phyloP scores from a whole-genome alignment of 2,888 invertebrate species.

The Drosophila prolongata region DNA sequence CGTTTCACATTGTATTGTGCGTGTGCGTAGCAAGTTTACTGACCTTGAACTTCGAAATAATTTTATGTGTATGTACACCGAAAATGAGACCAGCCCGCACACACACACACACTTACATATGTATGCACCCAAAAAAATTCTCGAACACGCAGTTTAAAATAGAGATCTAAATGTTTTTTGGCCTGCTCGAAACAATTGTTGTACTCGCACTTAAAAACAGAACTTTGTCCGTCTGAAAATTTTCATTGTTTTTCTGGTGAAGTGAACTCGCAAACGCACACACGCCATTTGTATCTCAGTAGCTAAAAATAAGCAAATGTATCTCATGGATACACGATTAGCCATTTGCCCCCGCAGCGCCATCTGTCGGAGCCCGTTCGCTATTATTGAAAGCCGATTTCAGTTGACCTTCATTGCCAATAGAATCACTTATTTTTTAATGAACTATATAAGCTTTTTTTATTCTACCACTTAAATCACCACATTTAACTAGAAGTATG shows the following conservation, averaged over 20 bases:
- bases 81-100: conserved; percentile 46
- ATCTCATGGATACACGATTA: conserved; percentile 36
- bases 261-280: conserved; percentile 19
- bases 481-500: no score
- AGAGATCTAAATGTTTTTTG: conserved; percentile 36
- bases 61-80: conserved; percentile 58
- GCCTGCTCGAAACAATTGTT: conserved; percentile 9
- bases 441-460: no score
- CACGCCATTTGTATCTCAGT: conserved; percentile 10
- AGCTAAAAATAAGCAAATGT: conserved; percentile 37
- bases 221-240: conserved; percentile 38
- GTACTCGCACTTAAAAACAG: conserved; percentile 19
- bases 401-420: neutral
- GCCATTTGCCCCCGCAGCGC: conserved; percentile 37
- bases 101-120: conserved; percentile 7
- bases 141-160: conserved; percentile 58
- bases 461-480: no score
- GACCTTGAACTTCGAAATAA: conserved; percentile 84
- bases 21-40: conserved; percentile 83
- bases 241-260: conserved; percentile 42
- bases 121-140: conserved; percentile 21
- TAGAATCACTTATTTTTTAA: no score
- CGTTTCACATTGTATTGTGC: conserved; percentile 66
- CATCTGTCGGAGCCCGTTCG: conserved; percentile 6
- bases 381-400: conserved; percentile 3